phyloP scores from a whole-genome alignment of 2,113 vertebrate genomes.

The Aspidoscelis tigris region DNA sequence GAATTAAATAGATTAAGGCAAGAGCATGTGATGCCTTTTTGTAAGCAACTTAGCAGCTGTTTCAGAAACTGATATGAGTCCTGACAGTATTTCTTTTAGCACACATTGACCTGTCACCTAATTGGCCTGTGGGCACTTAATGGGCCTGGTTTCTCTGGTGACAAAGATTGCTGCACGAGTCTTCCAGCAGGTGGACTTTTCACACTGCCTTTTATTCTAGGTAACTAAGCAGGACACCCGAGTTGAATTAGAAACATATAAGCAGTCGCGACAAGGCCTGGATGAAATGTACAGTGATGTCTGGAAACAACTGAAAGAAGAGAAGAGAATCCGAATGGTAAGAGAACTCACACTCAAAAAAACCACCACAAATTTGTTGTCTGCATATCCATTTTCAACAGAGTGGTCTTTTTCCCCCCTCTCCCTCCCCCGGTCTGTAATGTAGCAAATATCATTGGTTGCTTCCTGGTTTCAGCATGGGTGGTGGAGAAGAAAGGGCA shows the following conservation, averaged over 20 bases:
- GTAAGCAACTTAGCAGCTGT: background rate
- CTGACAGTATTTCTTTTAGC: background rate
- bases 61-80: background rate
- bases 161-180: background rate
- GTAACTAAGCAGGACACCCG: constrained; percentile 92
- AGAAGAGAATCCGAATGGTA: constrained; percentile 90
- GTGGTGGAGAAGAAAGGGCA: background rate
- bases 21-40: background rate
- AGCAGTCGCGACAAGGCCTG: constrained; percentile 92
- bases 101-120: background rate
- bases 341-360: constrained; percentile 41
- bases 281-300: constrained; percentile 98
- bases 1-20: background rate
- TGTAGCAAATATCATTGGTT: background rate
- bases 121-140: background rate
- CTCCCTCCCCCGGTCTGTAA: background rate
- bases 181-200: background rate
- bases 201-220: constrained; percentile 69
- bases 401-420: no score
- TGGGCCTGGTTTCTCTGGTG: background rate
- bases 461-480: background rate
- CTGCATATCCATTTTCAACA: background rate
- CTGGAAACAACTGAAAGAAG: constrained; percentile 95
- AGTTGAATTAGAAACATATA: constrained; percentile 96
- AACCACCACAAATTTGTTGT: background rate